Base-by-base conservation (phyloP, 1,140 invertebrate species). In the Diachasma alloeum region DNA sequence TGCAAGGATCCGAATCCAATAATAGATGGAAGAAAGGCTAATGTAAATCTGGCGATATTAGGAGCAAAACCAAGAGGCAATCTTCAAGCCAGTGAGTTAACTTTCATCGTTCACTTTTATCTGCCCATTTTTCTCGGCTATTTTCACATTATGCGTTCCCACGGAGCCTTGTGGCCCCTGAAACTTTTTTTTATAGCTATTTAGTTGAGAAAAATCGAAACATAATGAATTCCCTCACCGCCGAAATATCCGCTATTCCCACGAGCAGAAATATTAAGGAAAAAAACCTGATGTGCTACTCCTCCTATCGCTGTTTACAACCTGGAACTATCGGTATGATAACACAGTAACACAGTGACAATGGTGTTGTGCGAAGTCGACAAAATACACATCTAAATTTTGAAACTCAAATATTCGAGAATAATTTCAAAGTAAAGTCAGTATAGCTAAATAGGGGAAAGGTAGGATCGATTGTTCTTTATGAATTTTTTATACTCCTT, bases 1-100 rank as follows among this genome's bases (percentile, higher is more conserved):
- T 98, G 97, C 88, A 98, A 98, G 90, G 97, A 99, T 85, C 97
- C 97, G 13, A 99, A 99, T 91, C 98, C 98, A 22, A 98, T 99
- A 88, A 99, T 99, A 85, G 98, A 99, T 89, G 98, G 98, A 56
- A 93, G 98, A 82, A 99, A 99, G 92, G 97, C 98, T 31, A 99
- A 99, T 90, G 98, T 99, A 31, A 99, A 99, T 90, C 91, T 99
- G 82, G 98, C 98, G 44, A 98, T 98, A 86, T 91, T 99, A 75
- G 98, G 97, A 83, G 97, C 97, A 31, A 99, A 99, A 90, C 97
- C 97, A 63, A 91, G 97, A 90, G 95, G 94, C 84, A 96, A 95
- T 89, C 91, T 95, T 78, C 93, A 94, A 90, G 91, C 94, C 87
- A 93, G 95, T 95, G 90, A 93, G 92, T 91, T 78, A 63, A 53